These are phyloP conservation scores for Pseudopipra pipra DNA, from an alignment of 2,113 vertebrate genomes.

Conservation along the genomic window DNA sequence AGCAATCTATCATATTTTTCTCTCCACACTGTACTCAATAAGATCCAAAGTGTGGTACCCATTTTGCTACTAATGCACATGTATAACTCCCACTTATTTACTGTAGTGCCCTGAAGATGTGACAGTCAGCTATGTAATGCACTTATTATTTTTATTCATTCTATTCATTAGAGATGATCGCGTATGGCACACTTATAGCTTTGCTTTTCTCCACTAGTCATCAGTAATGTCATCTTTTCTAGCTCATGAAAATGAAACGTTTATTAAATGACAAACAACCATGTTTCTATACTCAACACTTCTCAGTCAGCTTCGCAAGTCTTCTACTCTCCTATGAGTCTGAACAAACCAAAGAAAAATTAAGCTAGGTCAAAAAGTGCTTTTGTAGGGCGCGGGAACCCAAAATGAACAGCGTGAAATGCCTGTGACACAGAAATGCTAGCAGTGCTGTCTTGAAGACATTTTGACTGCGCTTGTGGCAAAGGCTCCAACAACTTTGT, in stretches of 20 bases:
- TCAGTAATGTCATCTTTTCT: slow-evolving; percentile 39
- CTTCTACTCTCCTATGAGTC: neutral
- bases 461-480: neutral
- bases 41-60: slow-evolving; percentile 28
- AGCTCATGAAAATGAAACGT: slow-evolving; percentile 43
- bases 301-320: neutral
- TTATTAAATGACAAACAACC: slow-evolving; percentile 24
- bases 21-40: slow-evolving; percentile 25
- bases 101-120: slow-evolving; percentile 53
- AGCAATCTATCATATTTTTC: slow-evolving; percentile 53
- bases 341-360: neutral
- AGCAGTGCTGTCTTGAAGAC: neutral
- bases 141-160: slow-evolving; percentile 70
- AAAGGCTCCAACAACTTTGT: neutral
- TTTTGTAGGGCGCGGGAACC: neutral
- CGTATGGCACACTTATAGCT: slow-evolving; percentile 10
- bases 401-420: neutral
- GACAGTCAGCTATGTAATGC: slow-evolving; percentile 55
- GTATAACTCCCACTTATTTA: slow-evolving; percentile 65
- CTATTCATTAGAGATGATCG: slow-evolving; percentile 56
- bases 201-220: slow-evolving; percentile 25
- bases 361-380: neutral
- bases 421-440: neutral
- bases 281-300: neutral
- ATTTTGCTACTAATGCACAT: slow-evolving; percentile 56